Evolutionary conservation across 1,140 invertebrate genomes (phyloP).

Genomic region (Orius insidiosus): DNA sequence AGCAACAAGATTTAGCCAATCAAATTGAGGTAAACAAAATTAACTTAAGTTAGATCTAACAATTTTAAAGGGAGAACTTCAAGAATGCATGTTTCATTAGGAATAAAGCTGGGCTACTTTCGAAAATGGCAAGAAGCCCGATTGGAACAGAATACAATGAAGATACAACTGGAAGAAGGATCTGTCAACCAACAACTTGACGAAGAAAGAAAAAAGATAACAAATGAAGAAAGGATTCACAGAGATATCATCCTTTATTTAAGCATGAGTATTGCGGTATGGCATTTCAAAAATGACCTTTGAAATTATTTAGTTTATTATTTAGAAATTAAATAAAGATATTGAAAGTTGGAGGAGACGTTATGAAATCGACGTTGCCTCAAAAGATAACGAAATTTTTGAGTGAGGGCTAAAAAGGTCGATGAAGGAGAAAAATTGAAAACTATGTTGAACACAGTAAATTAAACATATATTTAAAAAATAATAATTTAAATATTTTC

Average conservation of each 20-base stretch:
- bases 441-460: background rate
- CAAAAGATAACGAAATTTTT: constrained; percentile 2
- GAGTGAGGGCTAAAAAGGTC: background rate
- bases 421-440: constrained; percentile 2
- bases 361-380: constrained; percentile 4
- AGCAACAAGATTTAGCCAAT: too few relatives aligned
- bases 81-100: constrained; percentile 6
- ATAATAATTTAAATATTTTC: background rate
- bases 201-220: background rate
- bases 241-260: constrained; percentile 3
- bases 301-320: too few relatives aligned
- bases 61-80: constrained; percentile 1
- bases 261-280: background rate
- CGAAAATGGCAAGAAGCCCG: constrained; percentile 4
- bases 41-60: too few relatives aligned
- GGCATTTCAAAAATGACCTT: too few relatives aligned
- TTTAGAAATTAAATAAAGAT: constrained; percentile 8
- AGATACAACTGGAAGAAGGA: background rate
- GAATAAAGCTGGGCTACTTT: background rate
- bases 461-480: too few relatives aligned
- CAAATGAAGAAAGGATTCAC: background rate
- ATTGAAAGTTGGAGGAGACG: background rate
- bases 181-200: background rate
- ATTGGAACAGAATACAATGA: constrained; percentile 1
- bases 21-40: too few relatives aligned